Evolutionary conservation across 2,797 vertebrate genomes (phyloP).

Genomic region (Myiotriccus ornatus): DNA sequence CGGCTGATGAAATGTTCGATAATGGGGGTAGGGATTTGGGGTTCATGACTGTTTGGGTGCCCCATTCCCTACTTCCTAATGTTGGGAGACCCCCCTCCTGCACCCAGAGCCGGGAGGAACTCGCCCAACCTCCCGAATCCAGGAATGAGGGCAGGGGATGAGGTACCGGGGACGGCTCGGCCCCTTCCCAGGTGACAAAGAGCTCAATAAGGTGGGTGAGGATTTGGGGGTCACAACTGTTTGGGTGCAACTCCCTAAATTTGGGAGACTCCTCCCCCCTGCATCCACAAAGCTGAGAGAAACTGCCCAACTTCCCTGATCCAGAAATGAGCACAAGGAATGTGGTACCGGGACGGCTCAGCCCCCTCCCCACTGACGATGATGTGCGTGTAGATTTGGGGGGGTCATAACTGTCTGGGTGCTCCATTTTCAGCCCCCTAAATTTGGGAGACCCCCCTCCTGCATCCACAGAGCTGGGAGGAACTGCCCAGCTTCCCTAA

Average conservation of each 20-base stretch:
- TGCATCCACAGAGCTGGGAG: too few relatives aligned
- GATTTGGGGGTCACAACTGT: neutral
- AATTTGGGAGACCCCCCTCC: too few relatives aligned
- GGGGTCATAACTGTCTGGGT: neutral
- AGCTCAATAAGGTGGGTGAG: rapidly evolving
- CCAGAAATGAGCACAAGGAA: neutral
- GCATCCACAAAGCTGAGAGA: neutral
- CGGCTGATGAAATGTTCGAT: neutral
- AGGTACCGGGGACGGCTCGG: neutral
- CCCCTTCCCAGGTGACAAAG: neutral
- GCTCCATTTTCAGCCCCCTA: neutral
- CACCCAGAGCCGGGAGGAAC: neutral
- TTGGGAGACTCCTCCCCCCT: neutral
- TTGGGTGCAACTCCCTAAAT: neutral
- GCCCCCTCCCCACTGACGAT: neutral
- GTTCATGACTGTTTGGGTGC: neutral
- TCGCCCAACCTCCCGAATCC: neutral
- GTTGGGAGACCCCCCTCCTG: neutral
- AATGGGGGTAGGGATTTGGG: neutral
- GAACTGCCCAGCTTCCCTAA: neutral
- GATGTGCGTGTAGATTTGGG: neutral
- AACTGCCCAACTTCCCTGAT: neutral
- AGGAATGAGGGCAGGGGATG: too few relatives aligned
- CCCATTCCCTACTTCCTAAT: neutral
- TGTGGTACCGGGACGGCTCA: neutral